Evolutionary conservation across 2,113 vertebrate genomes (phyloP), one percentile per base, ranked within the genome.

Genomic region (Eulacestoma nigropectus): DNA sequence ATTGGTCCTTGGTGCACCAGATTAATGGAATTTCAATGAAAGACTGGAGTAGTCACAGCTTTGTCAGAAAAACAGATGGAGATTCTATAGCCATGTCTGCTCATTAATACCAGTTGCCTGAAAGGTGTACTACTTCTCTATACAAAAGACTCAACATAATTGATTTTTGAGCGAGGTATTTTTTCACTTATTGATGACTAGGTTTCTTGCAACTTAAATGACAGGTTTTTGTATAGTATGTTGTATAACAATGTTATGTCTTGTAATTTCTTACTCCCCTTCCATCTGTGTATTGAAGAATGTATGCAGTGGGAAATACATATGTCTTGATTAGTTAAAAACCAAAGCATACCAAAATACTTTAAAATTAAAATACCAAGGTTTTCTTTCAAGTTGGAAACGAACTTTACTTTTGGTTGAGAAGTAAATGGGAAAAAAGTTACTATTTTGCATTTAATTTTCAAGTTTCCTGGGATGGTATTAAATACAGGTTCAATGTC

Each of bases 1-100:
- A 97, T 97, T 98, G 98, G 97, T 98, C 98, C 97, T 96, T 97
- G 96, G 97, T 98, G 96, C 97, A 96, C 92, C 97, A 98, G 98
- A 98, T 98, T 98, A 98, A 98, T 98, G 98, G 98, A 98, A 98
- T 98, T 98, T 98, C 98, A 98, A 98, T 98, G 98, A 98, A 97
- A 95, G 97, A 96, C 97, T 97, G 93, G 97, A 98, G 98, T 98
- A 98, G 98, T 97, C 97, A 97, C 98, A 97, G 98, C 98, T 98
- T 98, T 98, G 98, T 98, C 98, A 98, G 98, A 98, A 98, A 98
- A 98, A 98, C 97, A 96, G 97, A 98, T 98, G 98, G 98, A 97
- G 97, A 98, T 98, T 98, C 98, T 98, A 98, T 98, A 98, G 97
- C 98, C 96, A 95, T 97, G 98, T 98, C 97, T 98, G 95, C 97